phyloP scores from a whole-genome alignment of 2,113 vertebrate genomes.

The Rhea pennata region DNA sequence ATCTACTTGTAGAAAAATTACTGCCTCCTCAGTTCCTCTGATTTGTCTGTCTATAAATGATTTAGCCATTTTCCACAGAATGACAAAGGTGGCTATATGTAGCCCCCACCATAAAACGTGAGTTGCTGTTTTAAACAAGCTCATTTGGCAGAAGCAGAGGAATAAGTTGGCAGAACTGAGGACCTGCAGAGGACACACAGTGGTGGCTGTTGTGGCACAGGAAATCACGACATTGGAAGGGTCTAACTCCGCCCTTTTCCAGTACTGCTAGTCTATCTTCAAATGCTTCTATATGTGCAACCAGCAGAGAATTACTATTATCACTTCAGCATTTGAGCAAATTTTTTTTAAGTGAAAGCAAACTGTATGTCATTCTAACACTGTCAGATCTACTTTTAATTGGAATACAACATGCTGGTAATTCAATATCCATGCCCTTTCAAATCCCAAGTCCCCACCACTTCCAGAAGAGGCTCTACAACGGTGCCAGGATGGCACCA shows the following conservation, averaged over 20 bases:
- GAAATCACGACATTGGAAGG: neutral
- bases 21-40: neutral
- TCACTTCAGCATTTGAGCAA: neutral
- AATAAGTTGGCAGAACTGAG: neutral
- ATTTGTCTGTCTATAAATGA: neutral
- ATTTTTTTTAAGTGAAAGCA: neutral
- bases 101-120: neutral
- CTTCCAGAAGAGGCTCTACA: neutral
- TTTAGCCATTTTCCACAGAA: neutral
- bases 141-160: neutral
- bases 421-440: slow-evolving; percentile 13
- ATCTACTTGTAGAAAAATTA: neutral
- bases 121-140: neutral
- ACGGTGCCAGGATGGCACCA: neutral
- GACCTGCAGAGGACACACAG: neutral
- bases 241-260: neutral
- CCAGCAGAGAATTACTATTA: neutral
- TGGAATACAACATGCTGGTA: neutral
- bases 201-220: neutral
- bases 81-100: neutral
- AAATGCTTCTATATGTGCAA: neutral
- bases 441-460: neutral
- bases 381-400: neutral
- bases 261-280: neutral
- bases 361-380: neutral